These are phyloP conservation scores for Thereva nobilitata DNA, from an alignment of 2,888 invertebrate species.

Conservation along the genomic window DNA sequence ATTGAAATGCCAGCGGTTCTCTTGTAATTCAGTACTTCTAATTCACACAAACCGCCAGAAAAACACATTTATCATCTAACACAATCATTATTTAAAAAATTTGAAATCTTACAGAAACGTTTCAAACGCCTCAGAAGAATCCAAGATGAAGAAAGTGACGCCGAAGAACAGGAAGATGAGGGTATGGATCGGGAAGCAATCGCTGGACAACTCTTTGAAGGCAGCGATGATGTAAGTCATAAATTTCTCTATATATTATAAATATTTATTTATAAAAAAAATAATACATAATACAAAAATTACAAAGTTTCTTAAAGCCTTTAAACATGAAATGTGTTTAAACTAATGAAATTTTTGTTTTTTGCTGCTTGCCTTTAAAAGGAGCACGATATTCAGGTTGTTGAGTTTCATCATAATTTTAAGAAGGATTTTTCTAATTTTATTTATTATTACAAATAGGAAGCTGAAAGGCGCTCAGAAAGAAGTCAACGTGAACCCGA, in stretches of 20 bases:
- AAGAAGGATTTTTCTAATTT: not conserved
- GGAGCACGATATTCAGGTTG: constrained; percentile 39
- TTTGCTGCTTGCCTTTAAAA: constrained; percentile 22
- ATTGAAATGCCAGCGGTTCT: too few species aligned
- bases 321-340: constrained; percentile 9
- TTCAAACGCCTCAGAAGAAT: constrained; percentile 83
- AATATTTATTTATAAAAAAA: too few species aligned
- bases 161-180: constrained; percentile 78
- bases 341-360: constrained; percentile 6
- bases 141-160: constrained; percentile 90
- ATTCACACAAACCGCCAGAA: too few species aligned
- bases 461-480: constrained; percentile 74
- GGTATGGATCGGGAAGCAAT: constrained; percentile 84
- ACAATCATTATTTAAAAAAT: not conserved
- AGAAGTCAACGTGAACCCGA: constrained; percentile 67
- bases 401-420: not conserved
- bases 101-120: constrained; percentile 66
- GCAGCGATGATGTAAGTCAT: constrained; percentile 77
- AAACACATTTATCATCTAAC: too few species aligned
- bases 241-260: too few species aligned
- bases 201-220: constrained; percentile 85
- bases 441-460: constrained; percentile 59
- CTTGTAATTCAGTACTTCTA: too few species aligned
- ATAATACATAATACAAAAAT: too few species aligned
- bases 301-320: constrained; percentile 1